phyloP scores from a whole-genome alignment of 2,888 invertebrate genomes.

The Dynastes grantii region DNA sequence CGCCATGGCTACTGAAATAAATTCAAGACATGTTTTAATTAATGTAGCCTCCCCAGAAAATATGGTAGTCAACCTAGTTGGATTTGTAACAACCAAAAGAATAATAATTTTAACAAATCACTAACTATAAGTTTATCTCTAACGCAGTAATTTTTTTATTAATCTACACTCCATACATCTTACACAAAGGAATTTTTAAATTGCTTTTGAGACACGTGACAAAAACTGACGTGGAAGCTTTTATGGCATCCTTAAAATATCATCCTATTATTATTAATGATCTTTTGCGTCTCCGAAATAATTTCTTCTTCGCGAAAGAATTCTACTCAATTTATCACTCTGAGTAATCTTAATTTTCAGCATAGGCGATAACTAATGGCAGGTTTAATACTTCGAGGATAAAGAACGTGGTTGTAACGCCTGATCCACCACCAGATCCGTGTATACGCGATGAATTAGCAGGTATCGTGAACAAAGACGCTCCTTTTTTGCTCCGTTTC shows the following conservation, averaged over 20 bases:
- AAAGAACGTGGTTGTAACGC: too few relatives aligned
- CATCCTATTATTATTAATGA: constrained; percentile 27
- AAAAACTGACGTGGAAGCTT: constrained; percentile 3
- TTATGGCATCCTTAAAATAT: neutral
- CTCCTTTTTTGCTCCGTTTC: too few relatives aligned
- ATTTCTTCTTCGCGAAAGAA: constrained; percentile 21
- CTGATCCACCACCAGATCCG: too few relatives aligned
- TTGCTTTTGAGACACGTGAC: constrained; percentile 16
- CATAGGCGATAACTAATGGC: too few relatives aligned
- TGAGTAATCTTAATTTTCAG: constrained; percentile 29
- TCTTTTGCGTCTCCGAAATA: neutral
- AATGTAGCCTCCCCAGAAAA: too few relatives aligned
- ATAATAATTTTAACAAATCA: too few relatives aligned
- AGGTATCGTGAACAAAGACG: neutral
- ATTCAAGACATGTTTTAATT: too few relatives aligned
- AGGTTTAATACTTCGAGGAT: neutral
- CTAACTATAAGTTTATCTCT: too few relatives aligned
- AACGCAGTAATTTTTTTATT: neutral
- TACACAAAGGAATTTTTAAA: constrained; percentile 11
- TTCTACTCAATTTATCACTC: constrained; percentile 25
- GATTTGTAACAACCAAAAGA: too few relatives aligned
- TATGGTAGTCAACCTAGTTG: too few relatives aligned
- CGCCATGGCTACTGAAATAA: too few relatives aligned
- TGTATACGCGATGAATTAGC: too few relatives aligned
- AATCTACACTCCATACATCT: neutral